Conservation (phyloP, 2,113 vertebrate species). For the Fukomys damarensis region DNA sequence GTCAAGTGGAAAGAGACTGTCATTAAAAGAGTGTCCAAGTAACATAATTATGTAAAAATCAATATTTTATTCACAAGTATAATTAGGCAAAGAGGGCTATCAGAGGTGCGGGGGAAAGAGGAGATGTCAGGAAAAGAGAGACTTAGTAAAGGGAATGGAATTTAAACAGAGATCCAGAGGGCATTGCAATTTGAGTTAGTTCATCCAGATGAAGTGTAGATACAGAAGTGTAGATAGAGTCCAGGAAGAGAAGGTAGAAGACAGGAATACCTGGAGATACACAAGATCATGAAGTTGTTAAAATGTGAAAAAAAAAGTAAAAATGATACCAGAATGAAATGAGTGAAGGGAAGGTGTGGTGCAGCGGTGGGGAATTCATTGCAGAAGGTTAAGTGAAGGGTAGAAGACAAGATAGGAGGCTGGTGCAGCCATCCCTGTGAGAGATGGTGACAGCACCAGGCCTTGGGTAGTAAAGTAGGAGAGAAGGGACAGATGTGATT, state of each 20-base stretch:
- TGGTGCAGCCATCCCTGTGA: not conserved
- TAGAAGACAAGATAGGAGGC: not conserved
- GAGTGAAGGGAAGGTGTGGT: not conserved
- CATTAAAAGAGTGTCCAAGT: not conserved
- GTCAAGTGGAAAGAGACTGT: not conserved
- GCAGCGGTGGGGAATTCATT: not conserved
- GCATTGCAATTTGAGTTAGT: not conserved
- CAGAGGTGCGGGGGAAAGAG: not conserved
- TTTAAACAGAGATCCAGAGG: not conserved
- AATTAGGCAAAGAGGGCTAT: not conserved
- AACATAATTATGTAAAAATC: not conserved
- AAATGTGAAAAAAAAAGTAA: not conserved
- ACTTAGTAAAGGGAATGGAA: not conserved
- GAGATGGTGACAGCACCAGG: not conserved
- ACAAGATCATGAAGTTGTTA: accelerated
- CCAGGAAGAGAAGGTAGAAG: not conserved
- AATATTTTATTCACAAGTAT: not conserved
- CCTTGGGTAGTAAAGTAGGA: no score
- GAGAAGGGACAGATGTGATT: not conserved
- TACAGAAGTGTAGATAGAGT: no score
- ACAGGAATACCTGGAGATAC: not conserved
- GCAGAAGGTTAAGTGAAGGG: accelerated
- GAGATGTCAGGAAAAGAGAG: not conserved
- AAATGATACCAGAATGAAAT: not conserved
- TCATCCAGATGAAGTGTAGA: not conserved